These are phyloP conservation scores for Nemurella pictetii DNA, from an alignment of 2,888 invertebrate genomes.

Conservation along the genomic window DNA sequence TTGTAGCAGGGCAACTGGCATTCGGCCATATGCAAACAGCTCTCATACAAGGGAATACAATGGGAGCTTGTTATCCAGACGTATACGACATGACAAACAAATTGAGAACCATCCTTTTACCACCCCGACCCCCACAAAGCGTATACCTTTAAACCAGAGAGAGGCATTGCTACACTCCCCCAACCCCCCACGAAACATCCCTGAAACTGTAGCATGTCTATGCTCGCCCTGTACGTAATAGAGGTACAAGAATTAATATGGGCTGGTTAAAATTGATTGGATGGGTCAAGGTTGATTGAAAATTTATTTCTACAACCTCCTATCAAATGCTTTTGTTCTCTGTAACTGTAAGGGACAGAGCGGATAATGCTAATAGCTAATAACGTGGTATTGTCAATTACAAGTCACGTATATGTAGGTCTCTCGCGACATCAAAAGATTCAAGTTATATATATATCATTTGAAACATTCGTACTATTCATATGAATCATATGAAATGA, in stretches of 20 bases:
- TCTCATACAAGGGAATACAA: constrained; percentile 24
- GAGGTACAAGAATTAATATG: neutral
- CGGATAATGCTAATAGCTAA: no score
- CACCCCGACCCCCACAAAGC: constrained; percentile 10
- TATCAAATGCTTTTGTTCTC: neutral
- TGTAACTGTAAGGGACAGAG: no score
- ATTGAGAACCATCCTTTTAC: constrained; percentile 11
- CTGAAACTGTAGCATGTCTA: neutral
- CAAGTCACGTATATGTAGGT: no score
- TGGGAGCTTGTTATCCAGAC: constrained; percentile 16
- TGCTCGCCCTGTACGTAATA: neutral
- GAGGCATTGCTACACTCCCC: neutral
- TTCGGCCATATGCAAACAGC: constrained; percentile 23
- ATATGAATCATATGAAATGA: no score
- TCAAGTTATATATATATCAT: no score
- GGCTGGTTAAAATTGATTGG: neutral
- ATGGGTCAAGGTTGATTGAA: neutral
- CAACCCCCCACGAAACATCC: neutral
- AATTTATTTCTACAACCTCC: neutral
- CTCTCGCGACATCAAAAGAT: no score
- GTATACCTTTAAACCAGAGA: neutral
- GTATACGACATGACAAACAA: constrained; percentile 22
- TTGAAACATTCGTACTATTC: no score
- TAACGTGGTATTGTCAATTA: no score
- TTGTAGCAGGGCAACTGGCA: constrained; percentile 21